Conservation (phyloP, 2,113 vertebrate species). For the Phainopepla nitens region DNA sequence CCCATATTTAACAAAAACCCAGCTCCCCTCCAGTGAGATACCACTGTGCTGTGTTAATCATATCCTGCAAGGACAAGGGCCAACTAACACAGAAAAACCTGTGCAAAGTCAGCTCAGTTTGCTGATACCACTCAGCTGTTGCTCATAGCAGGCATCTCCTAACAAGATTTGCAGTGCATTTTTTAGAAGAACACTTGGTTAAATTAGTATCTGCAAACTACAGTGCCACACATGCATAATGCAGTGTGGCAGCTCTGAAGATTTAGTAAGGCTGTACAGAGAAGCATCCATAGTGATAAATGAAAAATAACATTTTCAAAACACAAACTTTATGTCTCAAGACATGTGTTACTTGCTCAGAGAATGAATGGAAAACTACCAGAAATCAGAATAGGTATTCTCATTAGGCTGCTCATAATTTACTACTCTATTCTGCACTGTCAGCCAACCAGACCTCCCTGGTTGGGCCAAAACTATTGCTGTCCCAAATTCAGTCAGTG, state of each 20-base stretch:
- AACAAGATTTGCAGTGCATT: background rate
- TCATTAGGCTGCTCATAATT: conserved; percentile 15
- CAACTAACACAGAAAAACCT: background rate
- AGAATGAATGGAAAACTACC: conserved; percentile 37
- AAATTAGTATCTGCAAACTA: conserved; percentile 13
- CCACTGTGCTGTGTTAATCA: background rate
- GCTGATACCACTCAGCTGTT: background rate
- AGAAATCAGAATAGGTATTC: conserved; percentile 1
- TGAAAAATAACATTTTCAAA: conserved; percentile 49
- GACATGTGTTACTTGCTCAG: conserved; percentile 11
- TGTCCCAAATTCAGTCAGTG: background rate
- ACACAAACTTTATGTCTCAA: conserved; percentile 32
- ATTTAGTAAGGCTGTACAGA: conserved; percentile 33
- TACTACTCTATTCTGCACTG: background rate
- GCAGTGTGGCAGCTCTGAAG: conserved; percentile 43
- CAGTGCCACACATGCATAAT: conserved; percentile 31
- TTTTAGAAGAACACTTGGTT: conserved; percentile 3
- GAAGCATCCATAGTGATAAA: conserved; percentile 24
- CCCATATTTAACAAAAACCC: background rate
- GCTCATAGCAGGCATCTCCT: background rate
- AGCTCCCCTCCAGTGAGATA: background rate
- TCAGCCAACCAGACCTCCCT: background rate
- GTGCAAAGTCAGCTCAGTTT: background rate
- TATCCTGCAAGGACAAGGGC: background rate
- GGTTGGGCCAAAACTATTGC: background rate